Percentiles rank a stretch among this genome's conserved stretches.
phyloP scores from a whole-genome alignment of 2,797 vertebrate genomes.

The Telmatherina bonti region DNA sequence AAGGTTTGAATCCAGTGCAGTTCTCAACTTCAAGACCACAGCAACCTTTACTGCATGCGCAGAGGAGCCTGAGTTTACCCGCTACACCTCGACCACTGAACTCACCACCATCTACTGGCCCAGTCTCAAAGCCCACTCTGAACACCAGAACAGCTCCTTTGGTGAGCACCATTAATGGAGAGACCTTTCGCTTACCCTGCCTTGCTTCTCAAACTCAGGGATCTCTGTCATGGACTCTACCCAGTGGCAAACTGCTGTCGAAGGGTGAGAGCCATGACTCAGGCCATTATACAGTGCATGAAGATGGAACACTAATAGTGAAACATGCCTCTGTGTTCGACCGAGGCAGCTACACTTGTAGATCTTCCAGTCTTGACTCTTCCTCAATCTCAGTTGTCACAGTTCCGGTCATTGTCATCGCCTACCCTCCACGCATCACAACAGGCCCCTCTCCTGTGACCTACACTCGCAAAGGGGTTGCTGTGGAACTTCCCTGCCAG shows the following conservation, averaged over 20 bases:
- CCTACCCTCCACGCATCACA: conserved; percentile 93
- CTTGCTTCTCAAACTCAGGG: conserved; percentile 43
- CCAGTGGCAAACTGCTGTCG: conserved; percentile 84
- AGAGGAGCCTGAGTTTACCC: conserved; percentile 17
- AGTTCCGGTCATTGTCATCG: conserved; percentile 92
- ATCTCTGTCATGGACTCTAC: conserved; percentile 87
- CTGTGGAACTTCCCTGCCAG: conserved; percentile 89
- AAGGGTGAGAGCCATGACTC: conserved; percentile 75
- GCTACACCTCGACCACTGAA: conserved; percentile 34
- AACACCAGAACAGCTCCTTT: conserved; percentile 83
- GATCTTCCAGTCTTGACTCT: conserved; percentile 74
- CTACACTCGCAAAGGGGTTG: conserved; percentile 86
- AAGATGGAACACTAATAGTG: conserved; percentile 88
- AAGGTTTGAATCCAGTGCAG: conserved; percentile 23
- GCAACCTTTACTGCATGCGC: conserved; percentile 27
- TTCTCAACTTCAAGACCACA: conserved; percentile 9
- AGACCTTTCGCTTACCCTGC: conserved; percentile 89
- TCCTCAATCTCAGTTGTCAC: conserved; percentile 73
- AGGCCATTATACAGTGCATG: conserved; percentile 80
- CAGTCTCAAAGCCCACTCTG: conserved; percentile 63
- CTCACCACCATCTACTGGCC: conserved; percentile 21
- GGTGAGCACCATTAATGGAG: conserved; percentile 91
- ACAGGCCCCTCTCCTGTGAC: conserved; percentile 87
- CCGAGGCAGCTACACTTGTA: conserved; percentile 90
- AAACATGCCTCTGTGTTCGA: conserved; percentile 89